A percentile compares a stretch with the other conserved stretches of the same genome.
phyloP scores from a whole-genome alignment of 2,888 invertebrate species.

The Ichneumoninae sp. region DNA sequence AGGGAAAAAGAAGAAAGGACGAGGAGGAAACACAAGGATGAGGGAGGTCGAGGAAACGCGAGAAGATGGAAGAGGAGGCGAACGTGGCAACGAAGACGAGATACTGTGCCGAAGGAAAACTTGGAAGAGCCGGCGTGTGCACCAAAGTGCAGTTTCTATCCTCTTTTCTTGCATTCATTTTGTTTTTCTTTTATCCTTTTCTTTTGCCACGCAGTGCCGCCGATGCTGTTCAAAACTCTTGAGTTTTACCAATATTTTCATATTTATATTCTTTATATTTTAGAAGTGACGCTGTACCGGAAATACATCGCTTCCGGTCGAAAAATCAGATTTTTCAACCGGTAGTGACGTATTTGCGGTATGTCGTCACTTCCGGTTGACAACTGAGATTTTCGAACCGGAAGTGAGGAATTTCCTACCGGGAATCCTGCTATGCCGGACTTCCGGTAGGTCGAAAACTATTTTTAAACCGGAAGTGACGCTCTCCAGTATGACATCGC shows the following conservation, averaged over 20 bases:
- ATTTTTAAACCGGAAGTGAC: no score
- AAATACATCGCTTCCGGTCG: background rate
- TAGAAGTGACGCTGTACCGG: background rate
- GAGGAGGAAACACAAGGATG: constrained; percentile 65
- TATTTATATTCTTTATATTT: constrained; percentile 14
- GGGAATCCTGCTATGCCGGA: background rate
- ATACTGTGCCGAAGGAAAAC: constrained; percentile 48
- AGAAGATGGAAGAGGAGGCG: constrained; percentile 63
- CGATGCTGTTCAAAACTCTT: constrained; percentile 43
- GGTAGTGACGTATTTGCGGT: no score
- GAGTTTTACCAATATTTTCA: constrained; percentile 15
- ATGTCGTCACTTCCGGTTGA: background rate
- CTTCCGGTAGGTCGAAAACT: background rate
- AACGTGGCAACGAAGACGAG: constrained; percentile 49
- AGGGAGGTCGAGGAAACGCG: constrained; percentile 61
- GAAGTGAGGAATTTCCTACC: no score
- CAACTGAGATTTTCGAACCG: no score
- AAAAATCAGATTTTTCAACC: background rate
- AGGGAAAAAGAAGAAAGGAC: constrained; percentile 69
- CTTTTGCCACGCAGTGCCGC: constrained; percentile 25
- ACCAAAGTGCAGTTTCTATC: constrained; percentile 55
- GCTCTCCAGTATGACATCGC: no score
- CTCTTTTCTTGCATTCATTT: constrained; percentile 18
- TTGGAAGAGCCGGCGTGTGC: constrained; percentile 57
- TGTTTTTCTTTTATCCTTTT: constrained; percentile 25